A percentile compares a stretch with the other conserved stretches of the same genome.
Conservation (phyloP, 2,113 vertebrate species). For the Alligator mississippiensis region DNA sequence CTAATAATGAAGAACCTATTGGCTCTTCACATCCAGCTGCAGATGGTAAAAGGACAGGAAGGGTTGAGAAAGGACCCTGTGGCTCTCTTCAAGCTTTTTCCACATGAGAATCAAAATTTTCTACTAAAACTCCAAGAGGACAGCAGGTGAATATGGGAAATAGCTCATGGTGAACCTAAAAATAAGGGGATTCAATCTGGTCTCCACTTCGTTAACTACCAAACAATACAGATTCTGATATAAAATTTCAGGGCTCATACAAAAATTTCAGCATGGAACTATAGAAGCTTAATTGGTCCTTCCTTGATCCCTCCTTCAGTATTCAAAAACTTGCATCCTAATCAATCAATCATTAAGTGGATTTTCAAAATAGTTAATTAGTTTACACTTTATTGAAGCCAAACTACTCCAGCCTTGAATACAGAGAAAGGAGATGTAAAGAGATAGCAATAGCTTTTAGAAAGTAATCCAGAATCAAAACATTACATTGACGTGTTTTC, state of each 20-base stretch:
- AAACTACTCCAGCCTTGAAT: background rate
- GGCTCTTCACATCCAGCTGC: background rate
- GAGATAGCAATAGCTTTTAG: background rate
- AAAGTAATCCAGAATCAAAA: background rate
- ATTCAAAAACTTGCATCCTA: background rate
- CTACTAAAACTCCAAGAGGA: background rate
- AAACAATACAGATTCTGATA: background rate
- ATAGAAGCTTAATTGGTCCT: background rate
- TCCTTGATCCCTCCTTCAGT: background rate
- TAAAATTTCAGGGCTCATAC: background rate
- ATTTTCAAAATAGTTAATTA: background rate
- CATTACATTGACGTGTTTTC: background rate
- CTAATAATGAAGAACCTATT: background rate
- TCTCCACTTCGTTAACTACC: background rate
- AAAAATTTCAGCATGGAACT: background rate
- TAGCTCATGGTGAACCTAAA: background rate
- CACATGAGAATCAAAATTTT: background rate
- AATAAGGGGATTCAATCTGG: background rate
- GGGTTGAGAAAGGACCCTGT: background rate
- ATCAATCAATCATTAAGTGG: too few relatives aligned
- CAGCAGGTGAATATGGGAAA: rapidly evolving
- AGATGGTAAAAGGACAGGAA: background rate
- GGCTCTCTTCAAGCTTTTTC: background rate
- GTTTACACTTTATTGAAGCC: background rate
- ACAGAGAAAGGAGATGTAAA: background rate